Percentiles rank a stretch among this genome's conserved stretches.
phyloP scores from a whole-genome alignment of 2,888 invertebrate species.

The Melinopterus prodromus region DNA sequence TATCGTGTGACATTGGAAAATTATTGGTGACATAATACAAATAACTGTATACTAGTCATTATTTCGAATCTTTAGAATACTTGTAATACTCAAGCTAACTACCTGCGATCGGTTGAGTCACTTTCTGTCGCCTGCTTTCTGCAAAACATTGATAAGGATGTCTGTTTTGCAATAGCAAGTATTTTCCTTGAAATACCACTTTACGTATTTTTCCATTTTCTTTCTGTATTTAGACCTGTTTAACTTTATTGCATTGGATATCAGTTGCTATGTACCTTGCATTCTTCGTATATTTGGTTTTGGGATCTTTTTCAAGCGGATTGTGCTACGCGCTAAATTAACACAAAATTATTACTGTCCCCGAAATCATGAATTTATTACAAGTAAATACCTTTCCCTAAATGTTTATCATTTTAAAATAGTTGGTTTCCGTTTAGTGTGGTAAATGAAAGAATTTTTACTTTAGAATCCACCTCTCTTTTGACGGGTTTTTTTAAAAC shows the following conservation, averaged over 20 bases:
- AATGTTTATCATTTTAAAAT: too few species aligned
- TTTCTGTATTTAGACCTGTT: background rate
- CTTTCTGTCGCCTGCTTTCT: constrained; percentile 8
- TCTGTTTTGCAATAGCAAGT: background rate
- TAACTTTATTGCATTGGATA: background rate
- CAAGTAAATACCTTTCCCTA: too few species aligned
- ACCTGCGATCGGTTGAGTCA: background rate
- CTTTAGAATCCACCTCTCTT: too few species aligned
- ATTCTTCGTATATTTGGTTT: too few species aligned
- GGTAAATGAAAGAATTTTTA: too few species aligned
- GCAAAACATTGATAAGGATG: constrained; percentile 9
- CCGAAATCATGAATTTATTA: too few species aligned
- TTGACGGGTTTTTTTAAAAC: too few species aligned
- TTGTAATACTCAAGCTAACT: background rate
- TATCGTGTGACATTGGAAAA: constrained; percentile 30
- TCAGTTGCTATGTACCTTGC: too few species aligned
- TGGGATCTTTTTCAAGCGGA: too few species aligned
- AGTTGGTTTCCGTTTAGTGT: too few species aligned
- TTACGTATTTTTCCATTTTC: background rate
- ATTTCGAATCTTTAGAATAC: background rate
- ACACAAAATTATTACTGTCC: too few species aligned
- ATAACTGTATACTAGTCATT: constrained; percentile 40
- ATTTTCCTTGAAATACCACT: background rate
- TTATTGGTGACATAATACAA: constrained; percentile 40
- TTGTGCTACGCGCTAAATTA: too few species aligned